These are phyloP conservation scores for Littorina saxatilis DNA, from an alignment of 1,140 invertebrate species.

Conservation along the genomic window DNA sequence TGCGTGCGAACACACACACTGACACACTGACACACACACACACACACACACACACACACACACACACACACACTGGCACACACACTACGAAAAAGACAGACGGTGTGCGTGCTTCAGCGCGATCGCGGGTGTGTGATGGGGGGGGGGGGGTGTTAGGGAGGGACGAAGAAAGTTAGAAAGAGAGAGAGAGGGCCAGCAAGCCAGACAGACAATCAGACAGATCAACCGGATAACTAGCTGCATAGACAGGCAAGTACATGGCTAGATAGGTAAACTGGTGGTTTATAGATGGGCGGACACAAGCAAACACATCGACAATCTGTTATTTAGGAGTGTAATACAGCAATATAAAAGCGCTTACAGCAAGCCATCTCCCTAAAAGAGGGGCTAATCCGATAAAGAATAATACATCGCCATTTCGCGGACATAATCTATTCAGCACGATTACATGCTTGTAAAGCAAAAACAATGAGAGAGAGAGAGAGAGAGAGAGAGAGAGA, in stretches of 20 bases:
- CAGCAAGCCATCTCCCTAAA: too few relatives aligned
- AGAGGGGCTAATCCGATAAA: too few relatives aligned
- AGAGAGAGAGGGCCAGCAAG: background rate
- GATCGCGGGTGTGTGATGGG: background rate
- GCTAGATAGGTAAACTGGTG: too few relatives aligned
- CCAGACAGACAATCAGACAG: background rate
- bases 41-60: background rate
- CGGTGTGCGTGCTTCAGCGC: background rate
- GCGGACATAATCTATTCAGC: too few relatives aligned
- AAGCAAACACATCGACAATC: too few relatives aligned
- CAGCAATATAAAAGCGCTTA: too few relatives aligned
- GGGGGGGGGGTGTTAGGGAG: background rate
- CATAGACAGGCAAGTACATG: too few relatives aligned
- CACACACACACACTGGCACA: background rate
- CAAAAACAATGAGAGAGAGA: background rate
- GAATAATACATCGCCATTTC: too few relatives aligned
- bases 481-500: conserved; percentile 8
- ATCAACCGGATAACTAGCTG: too few relatives aligned
- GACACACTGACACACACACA: background rate
- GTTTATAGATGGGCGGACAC: too few relatives aligned
- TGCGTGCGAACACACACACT: background rate
- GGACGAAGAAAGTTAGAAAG: background rate
- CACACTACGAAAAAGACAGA: background rate
- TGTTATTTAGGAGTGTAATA: too few relatives aligned
- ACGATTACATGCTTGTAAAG: too few relatives aligned